Conservation (phyloP, 2,113 vertebrate species). For the Zootoca vivipara region DNA sequence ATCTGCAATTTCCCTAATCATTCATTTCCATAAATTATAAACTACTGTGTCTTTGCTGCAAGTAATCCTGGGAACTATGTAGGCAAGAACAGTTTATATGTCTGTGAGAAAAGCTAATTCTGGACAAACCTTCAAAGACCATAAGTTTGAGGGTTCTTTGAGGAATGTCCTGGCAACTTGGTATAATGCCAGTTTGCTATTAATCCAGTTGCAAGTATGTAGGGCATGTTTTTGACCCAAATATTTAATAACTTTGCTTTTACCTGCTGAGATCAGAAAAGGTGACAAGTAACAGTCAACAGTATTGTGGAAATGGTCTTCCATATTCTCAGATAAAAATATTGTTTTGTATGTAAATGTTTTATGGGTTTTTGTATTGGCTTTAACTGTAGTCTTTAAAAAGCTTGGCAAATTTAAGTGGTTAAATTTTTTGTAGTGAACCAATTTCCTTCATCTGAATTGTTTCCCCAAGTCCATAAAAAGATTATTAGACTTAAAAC, state of each 20-base stretch:
- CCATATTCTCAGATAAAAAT: background rate
- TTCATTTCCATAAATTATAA: background rate
- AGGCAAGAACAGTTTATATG: background rate
- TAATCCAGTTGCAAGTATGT: background rate
- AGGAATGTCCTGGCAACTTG: background rate
- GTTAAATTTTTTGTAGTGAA: background rate
- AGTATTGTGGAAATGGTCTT: background rate
- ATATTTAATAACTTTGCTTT: background rate
- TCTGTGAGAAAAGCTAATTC: background rate
- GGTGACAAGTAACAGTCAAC: background rate
- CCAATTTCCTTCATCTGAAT: background rate
- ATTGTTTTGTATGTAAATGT: background rate
- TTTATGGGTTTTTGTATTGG: background rate
- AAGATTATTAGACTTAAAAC: constrained; percentile 53
- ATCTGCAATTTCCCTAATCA: too few species aligned
- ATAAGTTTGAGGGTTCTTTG: background rate
- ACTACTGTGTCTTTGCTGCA: background rate
- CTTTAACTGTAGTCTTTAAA: background rate
- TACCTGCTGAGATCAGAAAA: background rate
- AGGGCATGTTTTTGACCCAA: background rate
- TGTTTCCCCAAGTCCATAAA: constrained; percentile 35
- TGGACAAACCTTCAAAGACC: background rate
- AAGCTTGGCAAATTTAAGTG: constrained; percentile 34
- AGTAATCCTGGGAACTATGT: background rate
- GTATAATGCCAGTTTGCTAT: background rate